A percentile compares a stretch with the other conserved stretches of the same genome.
These are phyloP conservation scores for Gavialis gangeticus DNA, from an alignment of 2,113 vertebrate species.

Conservation along the genomic window DNA sequence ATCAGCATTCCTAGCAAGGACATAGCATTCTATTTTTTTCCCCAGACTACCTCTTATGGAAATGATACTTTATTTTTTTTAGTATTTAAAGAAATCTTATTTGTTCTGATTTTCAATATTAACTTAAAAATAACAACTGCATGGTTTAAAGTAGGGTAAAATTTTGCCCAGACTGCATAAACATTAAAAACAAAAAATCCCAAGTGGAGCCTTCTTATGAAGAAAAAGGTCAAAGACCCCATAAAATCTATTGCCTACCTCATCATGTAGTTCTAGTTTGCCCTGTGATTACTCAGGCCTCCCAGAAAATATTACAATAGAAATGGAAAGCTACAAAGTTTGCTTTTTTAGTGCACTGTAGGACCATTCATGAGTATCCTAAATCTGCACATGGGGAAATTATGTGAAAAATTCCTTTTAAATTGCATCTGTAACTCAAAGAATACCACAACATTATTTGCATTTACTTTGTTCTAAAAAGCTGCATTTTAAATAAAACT, in stretches of 20 bases:
- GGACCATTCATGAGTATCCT: neutral
- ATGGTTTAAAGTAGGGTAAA: neutral
- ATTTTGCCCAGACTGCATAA: neutral
- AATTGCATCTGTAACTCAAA: neutral
- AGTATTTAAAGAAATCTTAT: neutral
- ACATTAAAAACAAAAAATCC: neutral
- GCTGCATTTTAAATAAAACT: neutral
- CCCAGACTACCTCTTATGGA: neutral
- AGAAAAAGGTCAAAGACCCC: neutral
- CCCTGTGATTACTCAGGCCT: neutral
- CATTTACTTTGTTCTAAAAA: neutral
- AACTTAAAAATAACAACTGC: no score
- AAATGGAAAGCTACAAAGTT: neutral
- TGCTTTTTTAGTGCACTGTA: neutral
- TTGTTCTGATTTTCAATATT: no score
- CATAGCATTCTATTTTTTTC: neutral
- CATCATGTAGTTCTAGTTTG: neutral
- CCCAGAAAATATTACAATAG: neutral
- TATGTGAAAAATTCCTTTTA: neutral
- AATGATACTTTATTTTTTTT: neutral
- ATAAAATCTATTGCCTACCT: neutral
- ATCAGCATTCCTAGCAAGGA: neutral
- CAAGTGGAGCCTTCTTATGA: neutral
- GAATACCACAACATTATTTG: neutral
- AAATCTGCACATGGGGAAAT: neutral